Conservation (phyloP, 2,888 invertebrate species). For the Athetis lepigone region DNA sequence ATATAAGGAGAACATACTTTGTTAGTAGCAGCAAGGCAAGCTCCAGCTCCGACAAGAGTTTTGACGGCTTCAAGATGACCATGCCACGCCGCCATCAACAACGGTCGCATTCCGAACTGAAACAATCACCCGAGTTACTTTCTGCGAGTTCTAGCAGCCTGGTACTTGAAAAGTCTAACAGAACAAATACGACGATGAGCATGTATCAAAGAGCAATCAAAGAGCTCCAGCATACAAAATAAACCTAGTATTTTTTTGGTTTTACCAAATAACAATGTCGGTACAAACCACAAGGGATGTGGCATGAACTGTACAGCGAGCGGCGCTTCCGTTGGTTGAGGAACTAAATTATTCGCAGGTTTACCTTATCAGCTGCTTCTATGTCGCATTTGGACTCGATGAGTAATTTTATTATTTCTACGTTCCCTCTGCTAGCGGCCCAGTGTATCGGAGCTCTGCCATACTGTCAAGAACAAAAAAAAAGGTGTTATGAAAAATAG, state of each 20-base stretch:
- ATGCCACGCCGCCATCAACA: conserved; percentile 94
- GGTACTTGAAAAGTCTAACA: conserved; percentile 43
- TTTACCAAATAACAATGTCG: conserved; percentile 11
- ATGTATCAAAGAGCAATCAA: no score
- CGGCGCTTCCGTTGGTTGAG: conserved; percentile 12
- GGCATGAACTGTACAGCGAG: conserved; percentile 14
- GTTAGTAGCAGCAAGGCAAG: conserved; percentile 92
- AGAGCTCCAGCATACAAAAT: no score
- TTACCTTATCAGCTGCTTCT: conserved; percentile 93
- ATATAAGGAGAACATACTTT: conserved; percentile 88
- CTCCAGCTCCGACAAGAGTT: conserved; percentile 92
- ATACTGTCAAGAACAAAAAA: conserved; percentile 89
- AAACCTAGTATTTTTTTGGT: no score
- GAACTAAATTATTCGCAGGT: conserved; percentile 12
- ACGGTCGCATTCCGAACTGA: conserved; percentile 94
- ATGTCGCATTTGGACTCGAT: conserved; percentile 94
- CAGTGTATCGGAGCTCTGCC: conserved; percentile 94
- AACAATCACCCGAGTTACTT: conserved; percentile 37
- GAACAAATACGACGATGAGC: no score
- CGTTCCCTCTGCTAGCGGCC: conserved; percentile 93
- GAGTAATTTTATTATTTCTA: conserved; percentile 93
- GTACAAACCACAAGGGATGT: conserved; percentile 9
- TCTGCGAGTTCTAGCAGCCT: conserved; percentile 51
- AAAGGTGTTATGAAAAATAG: no score
- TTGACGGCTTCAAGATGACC: conserved; percentile 93